Conservation (phyloP, 2,888 invertebrate species). For the Andrena hattorfiana region DNA sequence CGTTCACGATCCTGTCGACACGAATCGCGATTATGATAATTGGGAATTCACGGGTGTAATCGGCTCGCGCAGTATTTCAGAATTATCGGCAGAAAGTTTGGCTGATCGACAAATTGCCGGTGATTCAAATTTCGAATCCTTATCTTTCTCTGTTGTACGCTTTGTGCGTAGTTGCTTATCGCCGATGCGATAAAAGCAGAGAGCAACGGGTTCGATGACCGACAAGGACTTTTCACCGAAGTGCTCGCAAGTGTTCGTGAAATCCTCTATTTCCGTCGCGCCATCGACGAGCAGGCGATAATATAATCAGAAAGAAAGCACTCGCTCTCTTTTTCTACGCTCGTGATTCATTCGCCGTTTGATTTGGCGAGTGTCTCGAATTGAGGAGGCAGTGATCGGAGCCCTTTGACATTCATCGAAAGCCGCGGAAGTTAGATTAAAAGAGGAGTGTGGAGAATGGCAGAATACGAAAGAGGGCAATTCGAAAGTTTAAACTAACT, state of each 20-base stretch:
- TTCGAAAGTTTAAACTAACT: constrained; percentile 40
- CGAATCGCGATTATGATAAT: too few species aligned
- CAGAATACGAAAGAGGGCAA: constrained; percentile 6
- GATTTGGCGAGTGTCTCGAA: not conserved
- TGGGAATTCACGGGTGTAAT: too few species aligned
- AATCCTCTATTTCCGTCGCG: not conserved
- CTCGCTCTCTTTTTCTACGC: not conserved
- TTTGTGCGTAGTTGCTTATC: not conserved
- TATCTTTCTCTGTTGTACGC: too few species aligned
- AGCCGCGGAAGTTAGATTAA: constrained; percentile 21
- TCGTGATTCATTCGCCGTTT: not conserved
- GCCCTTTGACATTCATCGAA: not conserved
- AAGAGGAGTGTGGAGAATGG: not conserved
- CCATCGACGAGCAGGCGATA: not conserved
- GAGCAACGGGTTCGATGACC: not conserved
- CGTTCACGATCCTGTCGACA: not conserved
- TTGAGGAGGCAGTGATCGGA: not conserved
- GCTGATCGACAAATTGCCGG: too few species aligned
- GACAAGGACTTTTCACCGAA: not conserved
- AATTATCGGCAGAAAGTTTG: too few species aligned
- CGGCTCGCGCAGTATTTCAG: too few species aligned
- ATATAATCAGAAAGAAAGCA: too few species aligned
- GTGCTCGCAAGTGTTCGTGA: not conserved
- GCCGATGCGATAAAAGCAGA: not conserved
- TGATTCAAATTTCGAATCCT: too few species aligned